A percentile compares a stretch with the other conserved stretches of the same genome.
These are phyloP conservation scores for Pangasianodon gigas DNA, from an alignment of 2,113 vertebrate species.

Conservation along the genomic window DNA sequence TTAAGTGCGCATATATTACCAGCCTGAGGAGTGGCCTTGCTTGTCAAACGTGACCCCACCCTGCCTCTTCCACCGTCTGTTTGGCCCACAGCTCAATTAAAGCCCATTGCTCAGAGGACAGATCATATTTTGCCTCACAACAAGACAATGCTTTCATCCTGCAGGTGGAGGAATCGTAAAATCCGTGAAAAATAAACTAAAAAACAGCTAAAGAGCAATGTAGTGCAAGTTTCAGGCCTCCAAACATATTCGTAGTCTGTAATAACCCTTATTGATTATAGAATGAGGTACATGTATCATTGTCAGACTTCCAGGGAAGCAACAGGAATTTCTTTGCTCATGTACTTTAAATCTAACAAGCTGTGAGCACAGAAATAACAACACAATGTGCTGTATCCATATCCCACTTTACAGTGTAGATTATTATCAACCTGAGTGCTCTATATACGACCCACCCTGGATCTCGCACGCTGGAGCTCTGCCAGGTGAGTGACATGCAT, in stretches of 20 bases:
- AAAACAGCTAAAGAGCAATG: not conserved
- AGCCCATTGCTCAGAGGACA: slow-evolving; percentile 25
- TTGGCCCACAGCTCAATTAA: slow-evolving; percentile 56
- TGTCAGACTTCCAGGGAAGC: not conserved
- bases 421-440: slow-evolving; percentile 24
- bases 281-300: slow-evolving; percentile 7
- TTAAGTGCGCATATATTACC: slow-evolving; percentile 48
- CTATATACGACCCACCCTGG: slow-evolving; percentile 46
- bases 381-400: not conserved
- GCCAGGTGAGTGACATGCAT: slow-evolving; percentile 67
- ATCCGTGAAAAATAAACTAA: not conserved
- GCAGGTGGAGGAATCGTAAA: not conserved
- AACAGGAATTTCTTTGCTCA: not conserved
- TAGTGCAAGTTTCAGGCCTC: not conserved
- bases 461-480: slow-evolving; percentile 52
- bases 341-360: not conserved
- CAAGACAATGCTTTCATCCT: not conserved
- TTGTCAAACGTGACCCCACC: slow-evolving; percentile 56
- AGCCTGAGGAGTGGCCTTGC: slow-evolving; percentile 26
- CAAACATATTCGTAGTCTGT: not conserved
- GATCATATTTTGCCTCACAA: slow-evolving; percentile 33
- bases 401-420: slow-evolving; percentile 18
- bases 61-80: slow-evolving; percentile 39
- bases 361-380: not conserved
- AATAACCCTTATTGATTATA: slow-evolving; percentile 18